Evolutionary conservation across 1,140 invertebrate species (phyloP).

Genomic region (Habropoda laboriosa): DNA sequence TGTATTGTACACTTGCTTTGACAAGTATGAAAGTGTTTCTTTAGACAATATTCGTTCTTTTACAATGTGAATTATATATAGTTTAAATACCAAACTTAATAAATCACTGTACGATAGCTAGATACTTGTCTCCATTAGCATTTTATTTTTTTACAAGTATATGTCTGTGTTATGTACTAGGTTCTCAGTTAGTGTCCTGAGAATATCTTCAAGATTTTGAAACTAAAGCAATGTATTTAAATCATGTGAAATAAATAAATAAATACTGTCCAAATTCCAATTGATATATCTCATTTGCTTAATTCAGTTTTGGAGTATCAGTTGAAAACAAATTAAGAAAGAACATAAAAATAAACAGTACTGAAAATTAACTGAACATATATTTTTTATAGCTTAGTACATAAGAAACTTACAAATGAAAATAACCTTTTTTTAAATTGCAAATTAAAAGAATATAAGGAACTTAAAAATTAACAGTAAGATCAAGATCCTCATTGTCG

Average conservation of each 20-base stretch:
- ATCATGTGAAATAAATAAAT: slow-evolving; percentile 52
- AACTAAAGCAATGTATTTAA: slow-evolving; percentile 57
- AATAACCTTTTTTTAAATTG: slow-evolving; percentile 20
- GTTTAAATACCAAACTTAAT: background rate
- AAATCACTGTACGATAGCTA: background rate
- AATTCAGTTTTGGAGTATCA: too few species aligned
- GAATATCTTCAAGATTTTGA: slow-evolving; percentile 52
- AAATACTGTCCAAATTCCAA: slow-evolving; percentile 37
- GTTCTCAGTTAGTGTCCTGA: slow-evolving; percentile 39
- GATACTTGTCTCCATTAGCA: slow-evolving; percentile 42
- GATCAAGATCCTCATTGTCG: slow-evolving; percentile 50
- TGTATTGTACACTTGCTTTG: slow-evolving; percentile 1
- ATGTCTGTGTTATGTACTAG: slow-evolving; percentile 53
- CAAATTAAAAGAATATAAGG: slow-evolving; percentile 4
- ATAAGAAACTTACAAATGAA: slow-evolving; percentile 37
- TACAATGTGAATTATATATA: background rate
- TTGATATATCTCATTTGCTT: slow-evolving; percentile 1
- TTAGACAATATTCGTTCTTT: slow-evolving; percentile 28
- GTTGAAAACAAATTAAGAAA: background rate
- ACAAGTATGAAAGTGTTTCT: background rate
- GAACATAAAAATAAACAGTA: slow-evolving; percentile 28
- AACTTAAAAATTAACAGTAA: slow-evolving; percentile 54
- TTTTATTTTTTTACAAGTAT: slow-evolving; percentile 53
- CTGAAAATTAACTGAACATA: slow-evolving; percentile 34
- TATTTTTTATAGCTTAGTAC: slow-evolving; percentile 48